These are phyloP conservation scores for Megastigmus dorsalis DNA, from an alignment of 2,888 invertebrate genomes.

Conservation along the genomic window DNA sequence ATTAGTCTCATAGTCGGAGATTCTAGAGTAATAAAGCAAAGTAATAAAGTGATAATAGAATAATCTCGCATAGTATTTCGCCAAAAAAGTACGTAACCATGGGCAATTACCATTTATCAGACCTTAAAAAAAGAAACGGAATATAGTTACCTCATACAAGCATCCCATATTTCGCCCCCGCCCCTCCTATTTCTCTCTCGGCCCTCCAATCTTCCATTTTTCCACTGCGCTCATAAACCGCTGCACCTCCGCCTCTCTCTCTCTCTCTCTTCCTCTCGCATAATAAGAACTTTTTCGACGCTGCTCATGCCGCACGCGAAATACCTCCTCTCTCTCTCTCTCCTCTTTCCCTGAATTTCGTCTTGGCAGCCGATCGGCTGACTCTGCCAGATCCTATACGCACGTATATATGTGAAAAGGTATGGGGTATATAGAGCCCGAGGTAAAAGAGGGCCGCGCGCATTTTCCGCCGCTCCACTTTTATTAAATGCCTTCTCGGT, in stretches of 20 bases:
- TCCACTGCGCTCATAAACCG: no score
- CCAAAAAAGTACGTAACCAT: no score
- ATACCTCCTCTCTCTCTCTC: no score
- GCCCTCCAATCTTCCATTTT: no score
- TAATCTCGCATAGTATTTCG: no score
- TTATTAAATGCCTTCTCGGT: constrained; percentile 64
- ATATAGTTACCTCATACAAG: constrained; percentile 1
- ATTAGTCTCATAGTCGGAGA: no score
- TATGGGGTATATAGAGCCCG: constrained; percentile 34
- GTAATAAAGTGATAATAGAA: no score
- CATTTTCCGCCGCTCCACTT: constrained; percentile 60
- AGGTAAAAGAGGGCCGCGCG: constrained; percentile 40
- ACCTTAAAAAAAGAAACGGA: not conserved
- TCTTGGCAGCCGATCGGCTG: constrained; percentile 62
- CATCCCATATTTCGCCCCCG: not conserved
- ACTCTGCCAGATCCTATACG: constrained; percentile 35
- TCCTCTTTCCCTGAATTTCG: constrained; percentile 58
- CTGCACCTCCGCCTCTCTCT: no score
- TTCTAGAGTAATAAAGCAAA: no score
- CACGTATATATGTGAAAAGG: no score
- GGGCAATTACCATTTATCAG: constrained; percentile 40
- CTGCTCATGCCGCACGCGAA: no score
- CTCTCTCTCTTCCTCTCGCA: not conserved
- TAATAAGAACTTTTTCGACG: not conserved
- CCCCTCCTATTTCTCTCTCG: not conserved